phyloP scores from a whole-genome alignment of 2,113 vertebrate species.

The Halcyon malimbica region DNA sequence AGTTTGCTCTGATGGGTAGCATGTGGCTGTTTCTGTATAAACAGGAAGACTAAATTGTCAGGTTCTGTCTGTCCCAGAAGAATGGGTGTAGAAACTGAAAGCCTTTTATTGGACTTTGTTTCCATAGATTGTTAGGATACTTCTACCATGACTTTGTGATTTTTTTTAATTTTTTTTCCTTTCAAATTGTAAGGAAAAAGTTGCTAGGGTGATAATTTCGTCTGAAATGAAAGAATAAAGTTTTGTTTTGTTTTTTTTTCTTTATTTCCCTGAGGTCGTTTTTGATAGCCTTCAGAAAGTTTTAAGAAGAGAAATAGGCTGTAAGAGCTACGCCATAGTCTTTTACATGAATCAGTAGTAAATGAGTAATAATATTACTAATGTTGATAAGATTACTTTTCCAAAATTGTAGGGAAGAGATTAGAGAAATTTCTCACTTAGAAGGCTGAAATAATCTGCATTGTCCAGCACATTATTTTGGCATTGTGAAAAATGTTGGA shows the following conservation, averaged over 20 bases:
- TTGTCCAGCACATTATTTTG: background rate
- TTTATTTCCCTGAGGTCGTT: background rate
- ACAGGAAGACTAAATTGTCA: background rate
- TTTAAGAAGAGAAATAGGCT: constrained; percentile 51
- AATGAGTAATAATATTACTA: constrained; percentile 2
- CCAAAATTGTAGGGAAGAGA: background rate
- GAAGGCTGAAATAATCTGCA: background rate
- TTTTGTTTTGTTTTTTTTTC: background rate
- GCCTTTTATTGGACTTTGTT: constrained; percentile 9
- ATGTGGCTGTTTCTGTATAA: background rate
- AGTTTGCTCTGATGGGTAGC: background rate
- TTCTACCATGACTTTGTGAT: background rate
- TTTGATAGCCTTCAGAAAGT: background rate
- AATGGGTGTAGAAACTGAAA: constrained; percentile 18
- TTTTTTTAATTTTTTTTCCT: constrained; percentile 8
- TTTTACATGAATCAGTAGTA: background rate
- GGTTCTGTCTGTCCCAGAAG: background rate
- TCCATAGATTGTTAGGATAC: background rate
- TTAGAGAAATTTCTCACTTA: background rate
- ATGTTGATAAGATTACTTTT: constrained; percentile 1
- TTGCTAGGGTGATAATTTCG: constrained; percentile 43
- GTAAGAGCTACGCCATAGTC: constrained; percentile 11
- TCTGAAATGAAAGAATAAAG: background rate
- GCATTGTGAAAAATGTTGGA: background rate
- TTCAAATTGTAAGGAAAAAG: constrained; percentile 1